These are phyloP conservation scores for Solenodon paradoxus DNA, from an alignment of 2,113 vertebrate genomes.

Conservation along the genomic window DNA sequence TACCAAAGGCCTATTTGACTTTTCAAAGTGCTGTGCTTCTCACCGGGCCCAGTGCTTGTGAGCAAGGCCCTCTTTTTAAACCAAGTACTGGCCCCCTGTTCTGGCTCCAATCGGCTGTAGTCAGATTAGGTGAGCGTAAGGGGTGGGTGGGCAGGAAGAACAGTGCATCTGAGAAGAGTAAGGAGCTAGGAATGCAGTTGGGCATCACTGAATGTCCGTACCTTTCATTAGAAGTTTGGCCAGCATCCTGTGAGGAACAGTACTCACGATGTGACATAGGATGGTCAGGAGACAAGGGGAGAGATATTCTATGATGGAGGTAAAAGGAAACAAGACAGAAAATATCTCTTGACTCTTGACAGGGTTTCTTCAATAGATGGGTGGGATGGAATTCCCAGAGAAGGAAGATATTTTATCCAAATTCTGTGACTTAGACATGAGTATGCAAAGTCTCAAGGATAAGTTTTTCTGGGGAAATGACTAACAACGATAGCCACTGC, in stretches of 20 bases:
- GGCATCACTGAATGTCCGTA: fast-evolving
- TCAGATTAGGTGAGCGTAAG: not conserved
- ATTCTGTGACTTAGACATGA: not conserved
- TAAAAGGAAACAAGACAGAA: not conserved
- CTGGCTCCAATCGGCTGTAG: not conserved
- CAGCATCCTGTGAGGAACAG: not conserved
- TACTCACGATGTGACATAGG: not conserved
- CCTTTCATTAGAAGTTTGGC: not conserved
- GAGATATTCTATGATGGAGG: not conserved
- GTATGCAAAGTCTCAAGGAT: not conserved
- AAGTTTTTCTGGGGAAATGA: not conserved
- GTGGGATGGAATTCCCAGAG: not conserved
- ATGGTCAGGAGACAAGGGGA: not conserved
- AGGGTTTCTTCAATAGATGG: not conserved
- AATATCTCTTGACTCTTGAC: not conserved
- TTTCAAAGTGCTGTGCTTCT: slow-evolving; percentile 70
- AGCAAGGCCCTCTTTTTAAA: slow-evolving; percentile 33
- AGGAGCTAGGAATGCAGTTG: not conserved
- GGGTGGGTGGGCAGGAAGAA: not conserved
- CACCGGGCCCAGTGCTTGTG: not conserved
- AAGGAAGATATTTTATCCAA: not conserved
- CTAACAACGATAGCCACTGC: not conserved
- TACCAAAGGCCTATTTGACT: slow-evolving; percentile 44
- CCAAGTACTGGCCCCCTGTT: not conserved
- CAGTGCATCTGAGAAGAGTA: not conserved